These are phyloP conservation scores for Drosophila recens DNA, from an alignment of 2,888 invertebrate genomes.

Conservation along the genomic window DNA sequence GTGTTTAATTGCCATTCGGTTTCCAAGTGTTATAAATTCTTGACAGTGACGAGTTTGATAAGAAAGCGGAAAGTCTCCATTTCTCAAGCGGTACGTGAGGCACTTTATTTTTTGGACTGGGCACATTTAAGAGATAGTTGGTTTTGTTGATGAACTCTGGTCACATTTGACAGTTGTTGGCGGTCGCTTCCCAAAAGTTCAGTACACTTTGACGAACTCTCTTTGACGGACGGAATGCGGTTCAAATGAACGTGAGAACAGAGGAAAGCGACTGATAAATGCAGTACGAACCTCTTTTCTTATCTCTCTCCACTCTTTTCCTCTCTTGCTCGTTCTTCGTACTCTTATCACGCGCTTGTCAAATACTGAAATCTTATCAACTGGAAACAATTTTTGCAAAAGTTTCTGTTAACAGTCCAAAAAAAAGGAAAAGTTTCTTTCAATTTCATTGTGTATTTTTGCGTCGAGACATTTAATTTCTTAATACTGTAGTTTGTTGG, in stretches of 20 bases:
- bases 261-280: slow-evolving; percentile 24
- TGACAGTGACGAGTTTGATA: background rate
- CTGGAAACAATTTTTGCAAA: slow-evolving; percentile 32
- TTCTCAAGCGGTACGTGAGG: slow-evolving; percentile 12
- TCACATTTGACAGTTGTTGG: slow-evolving; percentile 29
- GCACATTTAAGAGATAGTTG: slow-evolving; percentile 13
- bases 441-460: slow-evolving; percentile 54
- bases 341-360: slow-evolving; percentile 49
- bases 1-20: slow-evolving; percentile 18
- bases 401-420: slow-evolving; percentile 11
- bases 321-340: slow-evolving; percentile 2
- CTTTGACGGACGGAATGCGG: slow-evolving; percentile 28
- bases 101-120: background rate
- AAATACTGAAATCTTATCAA: slow-evolving; percentile 56
- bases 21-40: slow-evolving; percentile 14
- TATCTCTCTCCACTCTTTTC: slow-evolving; percentile 29
- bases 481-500: background rate
- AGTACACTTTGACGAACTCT: slow-evolving; percentile 43
- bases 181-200: slow-evolving; percentile 12
- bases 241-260: slow-evolving; percentile 14
- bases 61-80: background rate
- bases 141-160: slow-evolving; percentile 20
- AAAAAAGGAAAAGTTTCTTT: slow-evolving; percentile 25
- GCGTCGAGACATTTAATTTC: slow-evolving; percentile 36
- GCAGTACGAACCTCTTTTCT: slow-evolving; percentile 4